phyloP scores from a whole-genome alignment of 2,113 vertebrate species.

The Mesembrinibis cayennensis region DNA sequence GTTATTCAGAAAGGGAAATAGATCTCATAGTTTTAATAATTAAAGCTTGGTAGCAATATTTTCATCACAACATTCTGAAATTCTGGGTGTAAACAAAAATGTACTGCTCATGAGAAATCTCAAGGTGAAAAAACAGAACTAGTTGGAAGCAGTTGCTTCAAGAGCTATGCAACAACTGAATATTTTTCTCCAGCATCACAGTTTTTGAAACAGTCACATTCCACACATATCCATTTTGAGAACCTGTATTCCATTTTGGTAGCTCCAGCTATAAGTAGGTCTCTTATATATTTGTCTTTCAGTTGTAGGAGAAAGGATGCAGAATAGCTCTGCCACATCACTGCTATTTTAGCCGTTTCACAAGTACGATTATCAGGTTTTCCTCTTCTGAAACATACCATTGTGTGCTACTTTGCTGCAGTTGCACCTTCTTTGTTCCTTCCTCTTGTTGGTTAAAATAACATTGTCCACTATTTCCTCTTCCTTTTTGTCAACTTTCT shows the following conservation, averaged over 20 bases:
- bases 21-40: background rate
- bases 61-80: background rate
- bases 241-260: background rate
- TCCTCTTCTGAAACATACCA: background rate
- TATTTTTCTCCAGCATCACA: background rate
- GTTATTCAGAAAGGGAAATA: background rate
- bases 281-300: background rate
- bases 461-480: background rate
- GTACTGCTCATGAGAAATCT: background rate
- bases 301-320: background rate
- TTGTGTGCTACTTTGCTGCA: background rate
- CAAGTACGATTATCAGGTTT: background rate
- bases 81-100: background rate
- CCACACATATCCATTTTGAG: background rate
- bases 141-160: background rate
- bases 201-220: background rate
- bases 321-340: background rate
- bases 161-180: background rate
- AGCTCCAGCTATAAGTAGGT: background rate
- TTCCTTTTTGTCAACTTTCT: background rate
- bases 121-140: background rate
- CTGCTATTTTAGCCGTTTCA: background rate
- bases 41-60: background rate
- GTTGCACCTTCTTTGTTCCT: background rate
- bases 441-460: background rate